Evolutionary conservation across 2,113 vertebrate species (phyloP).

Genomic region (Malurus alboscapulatus): DNA sequence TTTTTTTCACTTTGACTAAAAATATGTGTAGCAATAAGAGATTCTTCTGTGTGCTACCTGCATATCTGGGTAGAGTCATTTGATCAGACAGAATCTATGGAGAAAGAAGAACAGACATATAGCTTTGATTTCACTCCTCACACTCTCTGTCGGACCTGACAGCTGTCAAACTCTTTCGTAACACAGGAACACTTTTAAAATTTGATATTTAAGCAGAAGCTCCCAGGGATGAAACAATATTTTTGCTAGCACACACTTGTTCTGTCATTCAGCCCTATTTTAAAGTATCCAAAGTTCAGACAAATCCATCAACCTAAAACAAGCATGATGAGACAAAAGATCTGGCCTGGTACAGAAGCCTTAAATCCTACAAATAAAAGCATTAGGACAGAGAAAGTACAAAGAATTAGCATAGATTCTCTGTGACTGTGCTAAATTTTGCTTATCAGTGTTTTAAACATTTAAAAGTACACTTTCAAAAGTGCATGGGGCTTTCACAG

Average conservation of each 20-base stretch:
- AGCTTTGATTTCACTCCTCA: background rate
- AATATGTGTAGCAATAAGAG: background rate
- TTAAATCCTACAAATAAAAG: background rate
- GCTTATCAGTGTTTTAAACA: constrained; percentile 1
- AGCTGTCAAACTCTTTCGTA: background rate
- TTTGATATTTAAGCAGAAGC: constrained; percentile 9
- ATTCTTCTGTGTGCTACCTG: background rate
- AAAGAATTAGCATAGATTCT: background rate
- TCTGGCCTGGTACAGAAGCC: background rate
- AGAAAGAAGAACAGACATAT: background rate
- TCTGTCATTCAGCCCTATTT: background rate
- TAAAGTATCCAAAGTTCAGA: background rate
- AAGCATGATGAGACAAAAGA: background rate
- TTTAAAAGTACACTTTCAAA: constrained; percentile 14
- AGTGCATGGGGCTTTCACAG: background rate
- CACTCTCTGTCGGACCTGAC: background rate
- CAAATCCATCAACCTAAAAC: background rate
- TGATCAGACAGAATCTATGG: background rate
- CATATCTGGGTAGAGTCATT: background rate
- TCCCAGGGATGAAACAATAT: background rate
- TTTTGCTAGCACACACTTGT: background rate
- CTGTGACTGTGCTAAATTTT: background rate
- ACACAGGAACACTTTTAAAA: background rate
- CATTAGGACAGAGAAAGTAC: background rate
- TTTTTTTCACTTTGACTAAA: background rate